A percentile compares a stretch with the other conserved stretches of the same genome.
These are phyloP conservation scores for Criorhina ranunculi DNA, from an alignment of 2,888 invertebrate species.

Conservation along the genomic window DNA sequence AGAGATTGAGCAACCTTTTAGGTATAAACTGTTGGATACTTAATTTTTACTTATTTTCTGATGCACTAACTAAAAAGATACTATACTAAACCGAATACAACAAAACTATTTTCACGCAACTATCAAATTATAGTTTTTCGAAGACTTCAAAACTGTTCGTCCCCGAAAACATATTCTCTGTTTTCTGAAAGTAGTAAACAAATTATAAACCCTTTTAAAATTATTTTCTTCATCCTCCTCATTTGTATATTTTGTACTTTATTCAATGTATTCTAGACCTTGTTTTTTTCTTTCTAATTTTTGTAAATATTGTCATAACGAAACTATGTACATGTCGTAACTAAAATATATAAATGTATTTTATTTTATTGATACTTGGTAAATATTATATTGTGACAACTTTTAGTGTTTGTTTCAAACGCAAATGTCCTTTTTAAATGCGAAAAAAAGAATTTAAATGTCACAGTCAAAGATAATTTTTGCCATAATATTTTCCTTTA, in stretches of 20 bases:
- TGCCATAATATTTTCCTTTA: not conserved
- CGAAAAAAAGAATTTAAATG: not conserved
- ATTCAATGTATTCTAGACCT: conserved; percentile 43
- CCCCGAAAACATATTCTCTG: conserved; percentile 25
- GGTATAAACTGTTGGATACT: conserved; percentile 51
- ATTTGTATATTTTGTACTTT: conserved; percentile 34
- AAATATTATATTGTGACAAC: conserved; percentile 25
- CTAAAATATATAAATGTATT: conserved; percentile 41
- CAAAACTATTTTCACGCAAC: not conserved
- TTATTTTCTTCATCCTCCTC: conserved; percentile 35
- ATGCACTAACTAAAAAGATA: conserved; percentile 37
- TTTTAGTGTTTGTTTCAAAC: conserved; percentile 29
- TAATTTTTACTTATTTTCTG: conserved; percentile 44
- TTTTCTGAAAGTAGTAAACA: conserved; percentile 36
- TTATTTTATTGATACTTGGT: conserved; percentile 37
- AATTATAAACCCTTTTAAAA: conserved; percentile 14
- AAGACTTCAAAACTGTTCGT: conserved; percentile 40
- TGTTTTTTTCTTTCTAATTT: conserved; percentile 16
- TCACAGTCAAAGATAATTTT: not conserved
- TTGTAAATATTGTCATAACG: conserved; percentile 56
- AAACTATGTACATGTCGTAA: conserved; percentile 59
- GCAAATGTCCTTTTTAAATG: conserved; percentile 20
- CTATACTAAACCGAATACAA: conserved; percentile 24
- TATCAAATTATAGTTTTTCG: conserved; percentile 30
- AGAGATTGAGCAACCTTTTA: conserved; percentile 36